Evolutionary conservation across 2,797 vertebrate species (phyloP).

Genomic region (Glossophaga mutica): DNA sequence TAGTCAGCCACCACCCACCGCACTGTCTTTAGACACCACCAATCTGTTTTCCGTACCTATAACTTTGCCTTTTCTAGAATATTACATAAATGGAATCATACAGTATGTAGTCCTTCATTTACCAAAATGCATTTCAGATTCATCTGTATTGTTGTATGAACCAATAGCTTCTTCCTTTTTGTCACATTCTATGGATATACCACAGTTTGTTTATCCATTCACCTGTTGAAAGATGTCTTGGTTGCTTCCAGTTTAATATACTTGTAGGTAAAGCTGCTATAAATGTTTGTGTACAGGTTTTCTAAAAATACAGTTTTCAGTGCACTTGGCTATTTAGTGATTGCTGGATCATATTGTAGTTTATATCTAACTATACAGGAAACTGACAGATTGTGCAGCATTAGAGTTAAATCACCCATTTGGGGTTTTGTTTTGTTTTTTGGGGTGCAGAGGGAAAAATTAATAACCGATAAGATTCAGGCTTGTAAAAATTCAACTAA

Average conservation of each 20-base stretch:
- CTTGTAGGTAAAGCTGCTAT: not conserved
- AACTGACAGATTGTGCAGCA: not conserved
- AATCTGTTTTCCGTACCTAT: not conserved
- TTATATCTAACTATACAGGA: conserved; percentile 13
- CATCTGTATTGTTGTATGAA: not conserved
- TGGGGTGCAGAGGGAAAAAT: not conserved
- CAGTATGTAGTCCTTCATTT: not conserved
- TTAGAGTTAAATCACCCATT: not conserved
- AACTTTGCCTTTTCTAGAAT: conserved; percentile 24
- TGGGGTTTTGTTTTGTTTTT: not conserved
- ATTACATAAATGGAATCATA: not conserved
- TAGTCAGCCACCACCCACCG: not conserved
- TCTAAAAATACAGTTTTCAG: not conserved
- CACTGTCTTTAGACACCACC: not conserved
- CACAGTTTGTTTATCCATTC: not conserved
- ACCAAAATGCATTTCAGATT: not conserved
- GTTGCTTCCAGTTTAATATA: not conserved
- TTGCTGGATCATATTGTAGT: not conserved
- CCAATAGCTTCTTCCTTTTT: not conserved
- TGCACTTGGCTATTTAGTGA: not conserved
- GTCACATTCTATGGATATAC: not conserved
- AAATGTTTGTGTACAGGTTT: not conserved
- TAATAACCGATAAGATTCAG: not conserved
- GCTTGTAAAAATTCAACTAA: not conserved
- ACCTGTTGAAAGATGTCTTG: not conserved